Evolutionary conservation across 2,888 invertebrate species (phyloP), one percentile per base, ranked within the genome.

Genomic region (Orthosia gracilis): DNA sequence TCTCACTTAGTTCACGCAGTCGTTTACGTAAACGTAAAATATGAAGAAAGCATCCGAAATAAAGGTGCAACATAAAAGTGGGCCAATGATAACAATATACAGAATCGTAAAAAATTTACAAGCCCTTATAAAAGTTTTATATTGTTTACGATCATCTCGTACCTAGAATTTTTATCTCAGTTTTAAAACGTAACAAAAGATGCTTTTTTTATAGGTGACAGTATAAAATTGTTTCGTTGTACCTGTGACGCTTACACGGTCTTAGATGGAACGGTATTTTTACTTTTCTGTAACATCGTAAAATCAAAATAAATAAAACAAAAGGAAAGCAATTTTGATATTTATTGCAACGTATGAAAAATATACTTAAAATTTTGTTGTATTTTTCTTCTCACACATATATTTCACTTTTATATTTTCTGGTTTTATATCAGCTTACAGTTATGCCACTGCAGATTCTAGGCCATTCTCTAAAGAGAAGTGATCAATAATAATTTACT

Each of bases 1-100:
- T 91, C 91, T 86, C 85, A 84, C 88, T 90, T 86, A 90, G 88
- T 91, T 89, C 89, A 88, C 89, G 89, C 89, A 90, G 88, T 85
- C 88, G 89, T 92, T 91, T 88, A 85, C 85, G 84, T 65, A 71
- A 83, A 82, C 88, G 87, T 92, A 90, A 91, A 92, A 91, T 89
- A 89, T 90, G 86, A 87, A 88, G 86, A 86, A 89, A 87, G 82
- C 88, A 87, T 82, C 89, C 85, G 78, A 90, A 91, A 91, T 90
- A 90, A 90, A 91, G 89, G 90, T 90, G 88, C 78, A 82, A 69
- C 85, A 83, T 91, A 89, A 91, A 91, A 89, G 76, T 85, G 83
- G 85, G 73, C 77, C 77, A 82, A 87, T 88, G 90, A 91, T 91
- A 91, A 90, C 91, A 89, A 87, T 89, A 89, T 84, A 87, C 74